A percentile compares a stretch with the other conserved stretches of the same genome.
Conservation (phyloP, 92 coral and sea anemone species). For the Epizoanthus fatuus region DNA sequence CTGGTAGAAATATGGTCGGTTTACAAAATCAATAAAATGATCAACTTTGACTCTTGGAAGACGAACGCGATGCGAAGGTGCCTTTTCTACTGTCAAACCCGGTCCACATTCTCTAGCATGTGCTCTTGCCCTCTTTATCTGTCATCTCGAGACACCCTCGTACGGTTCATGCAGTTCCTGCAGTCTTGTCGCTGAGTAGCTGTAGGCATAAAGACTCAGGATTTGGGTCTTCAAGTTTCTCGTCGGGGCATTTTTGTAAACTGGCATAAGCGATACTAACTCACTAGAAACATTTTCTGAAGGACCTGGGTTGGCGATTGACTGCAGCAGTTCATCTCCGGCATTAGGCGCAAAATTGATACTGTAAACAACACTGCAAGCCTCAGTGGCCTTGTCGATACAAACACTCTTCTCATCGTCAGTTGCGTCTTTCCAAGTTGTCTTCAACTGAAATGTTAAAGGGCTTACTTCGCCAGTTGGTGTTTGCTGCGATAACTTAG, state of each 20-base stretch:
- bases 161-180: constrained; percentile 50
- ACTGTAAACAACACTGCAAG: constrained; percentile 66
- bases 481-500: too few species aligned
- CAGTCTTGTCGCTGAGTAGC: constrained; percentile 23
- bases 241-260: not conserved
- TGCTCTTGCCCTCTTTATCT: constrained; percentile 33
- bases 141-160: constrained; percentile 35
- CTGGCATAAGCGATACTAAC: constrained; percentile 11
- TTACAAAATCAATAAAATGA: constrained; percentile 56
- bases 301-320: not conserved
- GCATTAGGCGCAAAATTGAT: constrained; percentile 77
- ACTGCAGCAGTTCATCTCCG: constrained; percentile 2
- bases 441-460: constrained; percentile 11
- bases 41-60: constrained; percentile 17
- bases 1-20: constrained; percentile 50
- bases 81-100: constrained; percentile 39
- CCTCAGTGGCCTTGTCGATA: constrained; percentile 76
- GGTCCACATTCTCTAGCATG: constrained; percentile 42
- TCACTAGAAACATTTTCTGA: constrained; percentile 19
- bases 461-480: too few species aligned
- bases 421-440: constrained; percentile 64
- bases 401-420: constrained; percentile 61
- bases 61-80: constrained; percentile 12
- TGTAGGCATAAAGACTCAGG: constrained; percentile 48
- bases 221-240: constrained; percentile 40